Evolutionary conservation across 2,888 invertebrate genomes (phyloP), one percentile per base, ranked within the genome.

Genomic region (Xylophagus ater): DNA sequence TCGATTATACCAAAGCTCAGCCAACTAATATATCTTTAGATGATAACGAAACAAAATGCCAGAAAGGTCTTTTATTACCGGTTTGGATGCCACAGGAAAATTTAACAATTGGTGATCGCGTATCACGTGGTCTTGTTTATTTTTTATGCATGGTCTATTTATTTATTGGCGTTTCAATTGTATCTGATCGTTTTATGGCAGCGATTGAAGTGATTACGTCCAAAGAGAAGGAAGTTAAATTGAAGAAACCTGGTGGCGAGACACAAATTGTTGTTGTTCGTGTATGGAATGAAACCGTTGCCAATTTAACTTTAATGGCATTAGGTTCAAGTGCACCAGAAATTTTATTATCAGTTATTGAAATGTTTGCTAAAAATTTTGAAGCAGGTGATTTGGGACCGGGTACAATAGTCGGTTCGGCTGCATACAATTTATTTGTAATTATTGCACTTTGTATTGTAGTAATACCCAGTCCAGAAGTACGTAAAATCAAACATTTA

Each of bases 231-330:
- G 90, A 93, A 64, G 83, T 98, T 55, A 79, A 82, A 53, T 82
- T 98, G 43, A 85, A 87, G 56, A 83, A 86, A 49, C 79, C 85
- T 47, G 86, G 85, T 55, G 88, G 89, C 45, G 87, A 89, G 45
- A 77, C 76, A 10, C 87, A 92, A 57, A 84, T 87, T 51, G 73
- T 97, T 29, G 83, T 82, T 35, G 96, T 98, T 12, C 74, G 96
- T 42, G 86, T 98, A 42, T 98, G 98, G 98, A 98, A 98, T 66
- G 97, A 97, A 64, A 97, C 98, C 3, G 97, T 98, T 29, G 96
- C 96, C 47, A 98, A 98, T 67, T 69, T 98, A 51, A 98, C 97
- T 4, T 72, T 98, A 37, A 98, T 98, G 98, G 98, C 98, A 10
- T 68, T 98, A 39, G 97, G 98, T 3, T 96, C 96, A 15, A 96